These are phyloP conservation scores for Dendronephthya gigantea DNA, from an alignment of 64 coral and sea anemone genomes.

Conservation along the genomic window DNA sequence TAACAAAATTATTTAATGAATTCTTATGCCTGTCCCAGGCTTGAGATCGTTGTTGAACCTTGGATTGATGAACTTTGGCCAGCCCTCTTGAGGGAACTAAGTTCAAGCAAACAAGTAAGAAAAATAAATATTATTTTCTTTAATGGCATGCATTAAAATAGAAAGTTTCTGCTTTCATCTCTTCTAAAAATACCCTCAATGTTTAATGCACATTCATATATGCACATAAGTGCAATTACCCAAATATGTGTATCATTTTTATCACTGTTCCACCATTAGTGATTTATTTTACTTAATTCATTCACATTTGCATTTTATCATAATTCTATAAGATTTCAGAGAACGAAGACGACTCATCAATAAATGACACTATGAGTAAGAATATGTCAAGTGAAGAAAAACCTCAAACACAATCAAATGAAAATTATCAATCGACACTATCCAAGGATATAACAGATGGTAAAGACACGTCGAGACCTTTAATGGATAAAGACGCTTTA, in stretches of 20 bases:
- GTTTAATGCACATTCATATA: too few relatives aligned
- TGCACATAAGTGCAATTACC: too few relatives aligned
- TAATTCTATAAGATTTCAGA: not conserved
- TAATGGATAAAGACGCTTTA: not conserved
- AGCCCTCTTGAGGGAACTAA: not conserved
- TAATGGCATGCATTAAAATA: too few relatives aligned
- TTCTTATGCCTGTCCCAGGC: not conserved
- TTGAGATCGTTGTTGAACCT: not conserved
- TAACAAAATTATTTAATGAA: not conserved
- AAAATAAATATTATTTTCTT: too few relatives aligned
- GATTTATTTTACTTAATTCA: too few relatives aligned
- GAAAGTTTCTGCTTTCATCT: too few relatives aligned
- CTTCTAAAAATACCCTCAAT: too few relatives aligned
- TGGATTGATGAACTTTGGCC: slow-evolving; percentile 7
- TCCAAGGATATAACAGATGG: not conserved
- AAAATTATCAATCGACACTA: not conserved
- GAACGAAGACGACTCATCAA: not conserved
- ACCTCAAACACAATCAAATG: not conserved
- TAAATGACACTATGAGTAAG: not conserved
- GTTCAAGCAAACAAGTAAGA: not conserved
- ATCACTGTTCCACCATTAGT: too few relatives aligned
- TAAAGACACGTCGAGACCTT: not conserved
- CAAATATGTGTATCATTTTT: too few relatives aligned
- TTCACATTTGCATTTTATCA: not conserved
- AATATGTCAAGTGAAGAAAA: not conserved